These are phyloP conservation scores for Enteromius paludinosus DNA, from an alignment of 2,797 vertebrate species.

Conservation along the genomic window DNA sequence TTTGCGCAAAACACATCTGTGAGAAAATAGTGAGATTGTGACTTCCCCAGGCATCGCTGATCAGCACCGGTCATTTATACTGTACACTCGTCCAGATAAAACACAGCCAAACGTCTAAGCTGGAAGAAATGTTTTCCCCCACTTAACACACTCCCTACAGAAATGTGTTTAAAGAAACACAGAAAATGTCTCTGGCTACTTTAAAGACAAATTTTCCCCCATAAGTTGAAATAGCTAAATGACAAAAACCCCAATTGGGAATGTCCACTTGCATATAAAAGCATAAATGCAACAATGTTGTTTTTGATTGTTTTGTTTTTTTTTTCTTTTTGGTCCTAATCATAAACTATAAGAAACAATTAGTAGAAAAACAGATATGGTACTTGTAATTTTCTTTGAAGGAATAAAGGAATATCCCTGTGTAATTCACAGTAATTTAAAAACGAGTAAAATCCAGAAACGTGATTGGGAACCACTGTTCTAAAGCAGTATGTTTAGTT, in stretches of 20 bases:
- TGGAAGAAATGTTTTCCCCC: background rate
- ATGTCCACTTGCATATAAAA: background rate
- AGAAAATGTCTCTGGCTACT: background rate
- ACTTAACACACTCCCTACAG: slow-evolving; percentile 5
- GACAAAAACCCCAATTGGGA: background rate
- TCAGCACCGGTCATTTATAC: slow-evolving; percentile 4
- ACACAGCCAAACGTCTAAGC: background rate
- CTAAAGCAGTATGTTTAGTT: background rate
- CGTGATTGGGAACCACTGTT: too few species aligned
- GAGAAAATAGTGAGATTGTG: slow-evolving; percentile 34
- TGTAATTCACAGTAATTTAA: too few species aligned
- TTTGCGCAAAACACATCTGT: slow-evolving; percentile 46
- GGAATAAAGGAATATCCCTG: too few species aligned
- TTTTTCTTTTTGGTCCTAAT: background rate
- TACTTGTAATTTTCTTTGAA: too few species aligned
- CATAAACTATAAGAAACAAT: too few species aligned
- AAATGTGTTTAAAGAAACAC: background rate
- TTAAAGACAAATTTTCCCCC: background rate
- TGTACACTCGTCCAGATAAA: background rate
- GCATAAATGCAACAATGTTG: background rate
- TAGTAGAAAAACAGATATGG: too few species aligned
- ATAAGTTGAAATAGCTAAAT: background rate
- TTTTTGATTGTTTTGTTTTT: background rate
- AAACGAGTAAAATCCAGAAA: too few species aligned
- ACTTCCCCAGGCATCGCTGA: slow-evolving; percentile 13